Conservation (phyloP, 2,113 vertebrate species). For the Anolis sagrei region DNA sequence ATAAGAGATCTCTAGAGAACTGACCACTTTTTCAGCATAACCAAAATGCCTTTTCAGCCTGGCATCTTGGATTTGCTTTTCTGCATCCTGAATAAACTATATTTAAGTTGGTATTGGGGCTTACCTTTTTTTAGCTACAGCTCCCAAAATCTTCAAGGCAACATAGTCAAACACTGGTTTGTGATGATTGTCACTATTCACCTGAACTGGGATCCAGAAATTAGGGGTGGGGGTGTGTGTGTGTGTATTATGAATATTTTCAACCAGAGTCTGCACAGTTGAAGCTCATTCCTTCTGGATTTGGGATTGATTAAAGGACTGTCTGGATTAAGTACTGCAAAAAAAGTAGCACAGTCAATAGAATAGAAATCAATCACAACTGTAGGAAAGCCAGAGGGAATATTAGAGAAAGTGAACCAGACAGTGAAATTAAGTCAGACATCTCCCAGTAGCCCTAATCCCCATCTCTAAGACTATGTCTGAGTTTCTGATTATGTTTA, state of each 20-base stretch:
- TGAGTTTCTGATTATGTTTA: slow-evolving; percentile 3
- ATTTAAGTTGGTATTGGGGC: too few species aligned
- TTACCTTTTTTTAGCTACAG: too few species aligned
- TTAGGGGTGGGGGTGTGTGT: neutral
- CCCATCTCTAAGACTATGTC: slow-evolving; percentile 1
- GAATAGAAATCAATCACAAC: neutral
- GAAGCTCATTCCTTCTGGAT: neutral
- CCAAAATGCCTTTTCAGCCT: neutral
- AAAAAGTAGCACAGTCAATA: neutral
- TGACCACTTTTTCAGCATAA: neutral
- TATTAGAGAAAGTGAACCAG: neutral
- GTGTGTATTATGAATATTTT: neutral
- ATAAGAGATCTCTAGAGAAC: neutral
- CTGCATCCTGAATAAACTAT: neutral
- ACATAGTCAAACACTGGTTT: too few species aligned
- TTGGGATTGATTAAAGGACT: slow-evolving; percentile 15
- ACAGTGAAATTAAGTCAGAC: slow-evolving; percentile 13
- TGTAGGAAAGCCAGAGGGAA: neutral
- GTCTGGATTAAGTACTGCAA: neutral
- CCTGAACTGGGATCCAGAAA: too few species aligned
- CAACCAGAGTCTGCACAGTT: neutral
- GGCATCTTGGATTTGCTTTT: neutral
- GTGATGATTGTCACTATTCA: neutral
- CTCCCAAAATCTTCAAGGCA: too few species aligned
- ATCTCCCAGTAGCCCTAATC: neutral